These are phyloP conservation scores for Cheirogaleus major DNA, from an alignment of 2,797 vertebrate genomes.

Conservation along the genomic window DNA sequence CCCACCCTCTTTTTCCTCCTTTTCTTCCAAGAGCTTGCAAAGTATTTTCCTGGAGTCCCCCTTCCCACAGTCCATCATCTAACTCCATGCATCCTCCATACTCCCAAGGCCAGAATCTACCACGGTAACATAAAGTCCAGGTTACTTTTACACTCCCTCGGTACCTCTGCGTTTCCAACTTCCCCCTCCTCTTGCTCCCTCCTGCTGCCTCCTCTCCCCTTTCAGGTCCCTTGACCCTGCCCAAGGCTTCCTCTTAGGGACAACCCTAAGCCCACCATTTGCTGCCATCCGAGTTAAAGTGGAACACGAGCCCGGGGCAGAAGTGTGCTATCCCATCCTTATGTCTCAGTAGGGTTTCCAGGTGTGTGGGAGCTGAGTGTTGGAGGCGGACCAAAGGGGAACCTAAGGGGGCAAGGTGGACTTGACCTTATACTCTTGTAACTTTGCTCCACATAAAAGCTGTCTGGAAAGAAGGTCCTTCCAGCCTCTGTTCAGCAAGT, in stretches of 20 bases:
- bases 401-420: no score
- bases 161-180: neutral
- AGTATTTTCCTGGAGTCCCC: neutral
- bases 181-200: neutral
- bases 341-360: neutral
- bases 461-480: neutral
- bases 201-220: neutral
- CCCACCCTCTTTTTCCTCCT: neutral
- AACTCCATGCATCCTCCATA: neutral
- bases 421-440: neutral
- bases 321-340: neutral
- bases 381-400: no score
- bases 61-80: neutral
- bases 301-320: neutral
- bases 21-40: neutral
- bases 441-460: neutral
- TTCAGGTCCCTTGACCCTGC: neutral
- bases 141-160: neutral
- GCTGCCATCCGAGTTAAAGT: neutral
- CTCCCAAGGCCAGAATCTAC: neutral
- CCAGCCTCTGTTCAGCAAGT: neutral
- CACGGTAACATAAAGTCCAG: accelerated
- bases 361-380: neutral
- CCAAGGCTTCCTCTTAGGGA: neutral
- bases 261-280: neutral